Percentiles rank a stretch among this genome's conserved stretches.
phyloP scores from a whole-genome alignment of 2,797 vertebrate species.

The Gymnoscopelus microlampas region DNA sequence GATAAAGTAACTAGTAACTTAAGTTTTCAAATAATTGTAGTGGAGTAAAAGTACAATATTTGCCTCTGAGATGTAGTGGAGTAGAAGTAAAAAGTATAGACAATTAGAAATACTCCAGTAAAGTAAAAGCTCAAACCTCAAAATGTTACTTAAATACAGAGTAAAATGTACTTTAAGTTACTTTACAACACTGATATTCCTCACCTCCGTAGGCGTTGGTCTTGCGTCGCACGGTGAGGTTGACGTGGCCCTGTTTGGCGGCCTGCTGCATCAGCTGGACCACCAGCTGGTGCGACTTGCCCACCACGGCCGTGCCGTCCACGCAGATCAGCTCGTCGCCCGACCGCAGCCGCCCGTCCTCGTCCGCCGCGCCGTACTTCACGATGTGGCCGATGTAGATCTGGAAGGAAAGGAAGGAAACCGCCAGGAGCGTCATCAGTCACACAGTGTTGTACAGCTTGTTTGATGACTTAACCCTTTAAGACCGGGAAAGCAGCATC shows the following conservation, averaged over 20 bases:
- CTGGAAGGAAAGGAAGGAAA: constrained; percentile 67
- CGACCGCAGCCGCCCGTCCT: constrained; percentile 94
- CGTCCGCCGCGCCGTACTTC: constrained; percentile 95
- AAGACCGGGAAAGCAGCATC: too few species aligned
- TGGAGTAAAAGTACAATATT: too few species aligned
- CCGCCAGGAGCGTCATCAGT: neutral
- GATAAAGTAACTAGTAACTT: too few species aligned
- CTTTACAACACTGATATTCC: neutral
- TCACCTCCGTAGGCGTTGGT: constrained; percentile 89
- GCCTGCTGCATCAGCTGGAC: constrained; percentile 99
- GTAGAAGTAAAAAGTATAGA: too few species aligned
- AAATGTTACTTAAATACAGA: too few species aligned
- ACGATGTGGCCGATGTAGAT: constrained; percentile 99
- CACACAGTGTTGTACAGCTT: too few species aligned
- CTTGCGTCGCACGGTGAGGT: constrained; percentile 96
- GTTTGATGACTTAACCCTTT: too few species aligned
- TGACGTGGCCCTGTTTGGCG: constrained; percentile 97
- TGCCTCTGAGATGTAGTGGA: too few species aligned
- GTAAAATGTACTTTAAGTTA: too few species aligned
- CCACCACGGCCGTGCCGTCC: constrained; percentile 96
- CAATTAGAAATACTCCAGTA: too few species aligned
- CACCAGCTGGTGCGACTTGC: constrained; percentile 98
- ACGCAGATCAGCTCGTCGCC: constrained; percentile 98
- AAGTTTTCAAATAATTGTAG: too few species aligned
- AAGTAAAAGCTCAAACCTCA: too few species aligned